Evolutionary conservation across 2,113 vertebrate species (phyloP), one percentile per base, ranked within the genome.

Genomic region (human (Homo sapiens)): DNA sequence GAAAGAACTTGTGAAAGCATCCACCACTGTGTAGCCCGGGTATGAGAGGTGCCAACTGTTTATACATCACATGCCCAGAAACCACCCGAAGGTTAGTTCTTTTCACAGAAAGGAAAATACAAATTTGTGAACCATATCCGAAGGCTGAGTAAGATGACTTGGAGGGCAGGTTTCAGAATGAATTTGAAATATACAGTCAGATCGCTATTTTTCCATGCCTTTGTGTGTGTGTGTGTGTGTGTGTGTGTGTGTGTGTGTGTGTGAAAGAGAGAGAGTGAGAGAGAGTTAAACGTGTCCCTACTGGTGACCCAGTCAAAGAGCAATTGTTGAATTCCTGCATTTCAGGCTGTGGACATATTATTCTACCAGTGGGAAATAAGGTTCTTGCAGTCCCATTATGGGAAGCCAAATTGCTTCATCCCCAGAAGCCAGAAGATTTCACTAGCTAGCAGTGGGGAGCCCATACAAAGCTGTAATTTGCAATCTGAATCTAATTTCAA

Each of bases 401-500:
- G 84, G 96, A 98, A 98, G 96, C 92, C 97, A 98, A 98, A 99
- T 98, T 98, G 97, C 97, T 98, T 99, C 98, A 98, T 98, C 96
- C 96, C 98, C 96, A 97, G 98, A 98, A 98, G 98, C 97, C 97
- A 93, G 96, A 98, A 95, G 97, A 98, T 98, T 98, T 98, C 97
- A 98, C 9, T 73, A 98, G 97, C 81, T 97, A 98, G 98, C 98
- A 98, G 98, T 95, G 93, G 98, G 98, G 97, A 97, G 96, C 93
- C 97, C 92, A 96, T 98, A 98, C 96, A 98, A 98, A 98, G 98
- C 97, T 98, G 97, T 98, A 98, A 99, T 99, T 99, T 98, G 97
- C 98, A 98, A 99, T 99, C 98, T 98, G 98, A 98, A 98, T 98
- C 98, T 98, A 98, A 99, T 98, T 99, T 99, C 98, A 98, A 98